Base-by-base conservation (phyloP, 2,888 invertebrate species). In the Drosophila formosana region DNA sequence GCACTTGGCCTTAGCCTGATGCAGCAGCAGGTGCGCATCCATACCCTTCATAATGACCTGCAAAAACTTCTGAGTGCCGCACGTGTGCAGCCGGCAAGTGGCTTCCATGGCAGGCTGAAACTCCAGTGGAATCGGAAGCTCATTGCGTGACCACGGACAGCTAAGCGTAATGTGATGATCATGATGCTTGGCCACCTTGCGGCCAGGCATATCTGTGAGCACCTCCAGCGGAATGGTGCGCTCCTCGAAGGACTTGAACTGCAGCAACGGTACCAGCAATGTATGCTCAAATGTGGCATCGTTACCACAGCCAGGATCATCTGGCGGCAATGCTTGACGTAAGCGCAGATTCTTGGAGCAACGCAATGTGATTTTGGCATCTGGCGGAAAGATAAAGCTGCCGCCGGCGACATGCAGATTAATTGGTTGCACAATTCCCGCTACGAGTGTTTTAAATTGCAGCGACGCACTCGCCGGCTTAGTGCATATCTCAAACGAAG, bases 81-180 rank as follows among this genome's bases (percentile, higher is more conserved):
- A 96, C 0, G 98, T 98, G 69, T 97, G 96, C 11, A 98, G 93
- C 57, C 96, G 95, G 94, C 97, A 96, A 1, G 95, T 94, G 0
- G 96, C 95, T 80, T 95, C 94, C 91, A 98, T 95, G 0, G 98
- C 98, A 0, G 97, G 96, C 7, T 95, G 94, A 93, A 98, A 98
- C 88, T 96, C 95, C 4, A 98, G 93, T 2, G 95, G 94, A 47
- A 97, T 95, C 72, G 95, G 95, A n/a, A 94, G 94, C 32, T 96
- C 95, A 68, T 95, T 94, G 2, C 94, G 93, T 82, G 95, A 95
- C 96, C 97, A 97, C 0, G 97, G 97, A 90, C 96, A 96, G 67
- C 94, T 94, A 47, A 97, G 93, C 90, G 95, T 95, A n/a, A 97
- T 96, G 90, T 95, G 95, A 90, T 96, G 96, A 85, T 96, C 96